Base-by-base conservation (phyloP, 2,113 vertebrate species). In the Serinus canaria region DNA sequence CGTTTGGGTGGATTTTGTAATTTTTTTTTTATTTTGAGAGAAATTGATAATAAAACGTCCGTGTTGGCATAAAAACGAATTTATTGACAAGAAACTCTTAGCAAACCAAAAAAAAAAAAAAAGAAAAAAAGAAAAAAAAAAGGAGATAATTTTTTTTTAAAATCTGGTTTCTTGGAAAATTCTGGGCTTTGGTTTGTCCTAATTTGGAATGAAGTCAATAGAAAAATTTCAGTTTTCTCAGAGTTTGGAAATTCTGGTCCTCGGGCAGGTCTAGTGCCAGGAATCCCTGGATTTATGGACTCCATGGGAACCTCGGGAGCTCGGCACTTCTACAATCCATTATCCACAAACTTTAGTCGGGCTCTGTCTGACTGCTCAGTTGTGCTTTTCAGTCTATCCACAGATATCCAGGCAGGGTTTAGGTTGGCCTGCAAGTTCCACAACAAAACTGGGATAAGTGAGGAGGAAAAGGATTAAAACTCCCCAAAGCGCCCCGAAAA, bases 251-350 rank as follows among this genome's bases (percentile, higher is more conserved):
- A 83, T 70, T 53, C 72, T 94, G 77, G 66, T 95, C 85, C 90
- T 90, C 13, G 5, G 56, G 79, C 49, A 35, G 69, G 68, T 89
- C 43, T 87, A 94, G 78, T 33, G 49, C 64, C 88, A 76, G 94
- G 90, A 90, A 90, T 24, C 70, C 87, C 19, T 9, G 52, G 19
- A 30, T 67, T 87, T 59, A 37, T 8, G 22, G 88, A 33, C 90
- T 68, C 58, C 68, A 20, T 41, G 84, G 92, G 77, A 76, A 47
- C 39, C 67, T 63, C 17, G 47, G 88, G 59, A 77, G 80, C 90
- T 96, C 83, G 82, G 95, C 94, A 95, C 92, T 95, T 96, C 94
- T 94, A 58, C 41, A 80, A 90, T 95, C 94, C 95, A 31, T 95
- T 39, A 92, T 83, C 96, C 95, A 55, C 69, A 96, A 90, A 43